Evolutionary conservation across 2,888 invertebrate genomes (phyloP), one percentile per base, ranked within the genome.

Genomic region (Drosophila demipolita): DNA sequence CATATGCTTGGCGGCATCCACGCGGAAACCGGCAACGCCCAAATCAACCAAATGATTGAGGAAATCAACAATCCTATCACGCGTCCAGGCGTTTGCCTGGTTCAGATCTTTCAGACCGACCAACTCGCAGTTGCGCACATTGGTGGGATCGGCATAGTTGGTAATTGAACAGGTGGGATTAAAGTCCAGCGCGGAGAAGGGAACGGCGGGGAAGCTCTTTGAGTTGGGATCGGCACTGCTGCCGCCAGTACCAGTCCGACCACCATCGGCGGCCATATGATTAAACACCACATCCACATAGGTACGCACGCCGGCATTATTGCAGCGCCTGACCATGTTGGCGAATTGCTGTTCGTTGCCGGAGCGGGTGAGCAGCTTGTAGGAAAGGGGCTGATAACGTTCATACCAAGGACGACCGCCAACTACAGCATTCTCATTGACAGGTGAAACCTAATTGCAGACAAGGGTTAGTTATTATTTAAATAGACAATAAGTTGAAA

Each of bases 341-440:
- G 93, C 91, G 87, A 98, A 97, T 78, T 96, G 95, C 9, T 93
- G 88, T 87, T 96, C 96, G 75, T 95, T 95, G 40, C 98, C 98
- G 38, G 97, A 97, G 61, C 98, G 94, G 0, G 97, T 97, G 5
- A 91, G 91, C 60, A 97, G 93, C 20, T 94, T 94, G 93, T 98
- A 98, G 32, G 97, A 97, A 49, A 97, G 95, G 0, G 97, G 97
- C 92, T 98, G 97, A 92, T 98, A 98, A 29, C 98, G 94, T 92
- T 98, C 97, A 95, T 96, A 98, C 98, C 98, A 98, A 0, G 98
- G 97, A 1, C 96, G 94, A 3, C 91, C 80, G 59, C 95, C 93
- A 0, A 95, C 93, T 40, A 95, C 92, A 81, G 95, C 92, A 85
- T 97, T 96, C 91, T 97, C 97, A 84, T 95, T 96, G 0, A 96